Conservation (phyloP, 2,888 invertebrate genomes). For the Nemurella pictetii region DNA sequence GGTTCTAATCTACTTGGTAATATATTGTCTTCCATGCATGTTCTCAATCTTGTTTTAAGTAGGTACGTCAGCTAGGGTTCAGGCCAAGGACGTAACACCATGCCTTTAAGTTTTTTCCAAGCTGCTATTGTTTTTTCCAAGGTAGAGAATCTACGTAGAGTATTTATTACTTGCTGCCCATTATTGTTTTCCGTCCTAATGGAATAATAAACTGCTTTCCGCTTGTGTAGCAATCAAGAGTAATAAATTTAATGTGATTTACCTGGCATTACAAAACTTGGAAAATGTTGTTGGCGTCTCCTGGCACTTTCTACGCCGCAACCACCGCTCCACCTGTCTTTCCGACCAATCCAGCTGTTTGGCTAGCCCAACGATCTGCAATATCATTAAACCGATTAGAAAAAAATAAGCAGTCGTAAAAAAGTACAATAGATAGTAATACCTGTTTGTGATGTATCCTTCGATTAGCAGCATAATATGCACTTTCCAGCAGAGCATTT, state of each 20-base stretch:
- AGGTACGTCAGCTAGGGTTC: too few relatives aligned
- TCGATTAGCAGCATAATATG: constrained; percentile 63
- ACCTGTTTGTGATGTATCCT: constrained; percentile 82
- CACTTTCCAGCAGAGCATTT: constrained; percentile 76
- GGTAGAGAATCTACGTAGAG: too few relatives aligned
- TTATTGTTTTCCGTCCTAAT: too few relatives aligned
- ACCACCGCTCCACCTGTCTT: constrained; percentile 90
- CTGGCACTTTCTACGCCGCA: constrained; percentile 79
- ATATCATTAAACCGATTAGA: too few relatives aligned
- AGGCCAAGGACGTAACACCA: too few relatives aligned
- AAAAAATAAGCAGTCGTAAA: too few relatives aligned
- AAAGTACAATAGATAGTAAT: constrained; percentile 43
- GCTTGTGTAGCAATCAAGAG: background rate
- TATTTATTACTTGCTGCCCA: too few relatives aligned
- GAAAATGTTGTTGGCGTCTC: constrained; percentile 86
- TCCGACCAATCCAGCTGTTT: constrained; percentile 83
- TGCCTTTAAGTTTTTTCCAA: too few relatives aligned
- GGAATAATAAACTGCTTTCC: background rate
- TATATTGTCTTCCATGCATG: too few relatives aligned
- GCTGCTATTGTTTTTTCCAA: too few relatives aligned
- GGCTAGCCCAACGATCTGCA: constrained; percentile 69
- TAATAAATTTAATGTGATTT: constrained; percentile 33
- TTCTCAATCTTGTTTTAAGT: too few relatives aligned
- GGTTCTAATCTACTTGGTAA: too few relatives aligned
- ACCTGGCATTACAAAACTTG: constrained; percentile 89